Percentiles rank a stretch among this genome's conserved stretches.
phyloP scores from a whole-genome alignment of 2,888 invertebrate species.

The Cataglyphis livida region DNA sequence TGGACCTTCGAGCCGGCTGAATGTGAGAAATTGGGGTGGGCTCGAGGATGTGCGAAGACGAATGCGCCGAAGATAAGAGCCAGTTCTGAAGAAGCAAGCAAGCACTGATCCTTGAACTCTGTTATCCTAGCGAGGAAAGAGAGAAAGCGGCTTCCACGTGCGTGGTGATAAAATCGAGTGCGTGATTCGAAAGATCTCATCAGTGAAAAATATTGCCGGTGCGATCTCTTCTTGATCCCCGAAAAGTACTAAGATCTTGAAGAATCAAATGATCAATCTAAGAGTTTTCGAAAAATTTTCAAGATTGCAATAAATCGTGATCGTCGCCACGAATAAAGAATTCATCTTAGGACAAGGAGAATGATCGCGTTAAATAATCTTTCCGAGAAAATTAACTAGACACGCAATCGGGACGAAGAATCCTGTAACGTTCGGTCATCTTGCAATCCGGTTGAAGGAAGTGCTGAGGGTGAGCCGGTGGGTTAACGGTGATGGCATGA shows the following conservation, averaged over 20 bases:
- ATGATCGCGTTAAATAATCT: slow-evolving; percentile 16
- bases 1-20: slow-evolving; percentile 46
- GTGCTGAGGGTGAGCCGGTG: slow-evolving; percentile 69
- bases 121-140: slow-evolving; percentile 23
- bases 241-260: neutral
- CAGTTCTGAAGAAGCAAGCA: slow-evolving; percentile 41
- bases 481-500: slow-evolving; percentile 82
- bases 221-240: neutral
- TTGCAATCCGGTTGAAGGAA: slow-evolving; percentile 46
- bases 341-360: neutral
- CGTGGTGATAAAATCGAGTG: slow-evolving; percentile 36
- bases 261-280: neutral
- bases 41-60: slow-evolving; percentile 64
- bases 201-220: slow-evolving; percentile 16
- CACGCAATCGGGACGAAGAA: slow-evolving; percentile 13
- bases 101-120: slow-evolving; percentile 56
- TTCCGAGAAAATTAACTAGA: slow-evolving; percentile 19
- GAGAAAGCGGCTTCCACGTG: slow-evolving; percentile 15
- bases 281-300: neutral
- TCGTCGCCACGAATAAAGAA: neutral
- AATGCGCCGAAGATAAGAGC: slow-evolving; percentile 61
- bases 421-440: slow-evolving; percentile 42
- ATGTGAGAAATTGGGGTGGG: slow-evolving; percentile 57
- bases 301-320: neutral
- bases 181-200: neutral